Evolutionary conservation across 1,140 invertebrate species (phyloP).

Genomic region (Cotesia chilonis): DNA sequence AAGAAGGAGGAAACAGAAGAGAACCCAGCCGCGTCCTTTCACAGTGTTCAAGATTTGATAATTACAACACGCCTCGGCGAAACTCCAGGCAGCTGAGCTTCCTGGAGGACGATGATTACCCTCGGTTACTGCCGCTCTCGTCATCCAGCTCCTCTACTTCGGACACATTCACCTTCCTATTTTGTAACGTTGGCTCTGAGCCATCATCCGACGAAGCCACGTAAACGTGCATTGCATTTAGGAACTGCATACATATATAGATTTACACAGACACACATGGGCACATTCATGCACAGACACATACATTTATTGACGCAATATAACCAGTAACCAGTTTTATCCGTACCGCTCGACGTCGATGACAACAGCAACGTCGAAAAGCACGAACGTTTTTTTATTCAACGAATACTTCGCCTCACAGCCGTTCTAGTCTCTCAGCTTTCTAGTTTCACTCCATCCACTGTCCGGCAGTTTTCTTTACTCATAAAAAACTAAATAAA

Average conservation of each 20-base stretch:
- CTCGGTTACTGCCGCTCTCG: constrained; percentile 3
- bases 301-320: background rate
- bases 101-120: constrained; percentile 25
- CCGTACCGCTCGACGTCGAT: constrained; percentile 5
- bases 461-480: constrained; percentile 4
- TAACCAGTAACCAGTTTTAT: background rate
- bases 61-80: constrained; percentile 20
- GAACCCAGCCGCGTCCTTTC: constrained; percentile 4
- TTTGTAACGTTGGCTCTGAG: constrained; percentile 5
- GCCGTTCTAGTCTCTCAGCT: background rate
- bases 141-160: constrained; percentile 1
- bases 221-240: constrained; percentile 23
- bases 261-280: no score
- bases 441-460: background rate
- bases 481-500: background rate
- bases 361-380: constrained; percentile 4
- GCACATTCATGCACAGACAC: no score
- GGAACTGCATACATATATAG: no score
- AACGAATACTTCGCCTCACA: background rate
- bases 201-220: constrained; percentile 18
- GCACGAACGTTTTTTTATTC: background rate
- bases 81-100: constrained; percentile 3
- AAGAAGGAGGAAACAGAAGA: no score
- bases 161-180: background rate
- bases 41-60: constrained; percentile 21